These are phyloP conservation scores for Diuraphis noxia DNA, from an alignment of 1,140 invertebrate species.

Conservation along the genomic window DNA sequence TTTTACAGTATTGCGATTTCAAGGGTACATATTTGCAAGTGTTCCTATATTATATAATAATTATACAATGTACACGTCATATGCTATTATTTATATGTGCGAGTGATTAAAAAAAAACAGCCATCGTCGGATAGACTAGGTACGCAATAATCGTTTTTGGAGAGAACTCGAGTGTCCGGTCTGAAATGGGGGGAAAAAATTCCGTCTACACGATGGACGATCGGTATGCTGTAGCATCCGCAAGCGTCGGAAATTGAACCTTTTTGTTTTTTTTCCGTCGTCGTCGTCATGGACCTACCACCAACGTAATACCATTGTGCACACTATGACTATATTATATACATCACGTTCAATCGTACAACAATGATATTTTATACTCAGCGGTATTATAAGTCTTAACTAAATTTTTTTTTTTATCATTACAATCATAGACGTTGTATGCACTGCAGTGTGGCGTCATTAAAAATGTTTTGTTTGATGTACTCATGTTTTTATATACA, in stretches of 20 bases:
- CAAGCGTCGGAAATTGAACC: neutral
- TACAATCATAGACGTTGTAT: too few species aligned
- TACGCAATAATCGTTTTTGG: slow-evolving; percentile 17
- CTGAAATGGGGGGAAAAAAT: neutral
- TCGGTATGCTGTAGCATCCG: neutral
- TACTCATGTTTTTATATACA: too few species aligned
- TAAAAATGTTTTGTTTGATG: too few species aligned
- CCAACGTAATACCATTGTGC: neutral
- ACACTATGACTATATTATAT: too few species aligned
- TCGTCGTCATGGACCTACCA: too few species aligned
- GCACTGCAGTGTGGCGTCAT: too few species aligned
- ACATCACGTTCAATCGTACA: too few species aligned
- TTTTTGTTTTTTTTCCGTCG: neutral
- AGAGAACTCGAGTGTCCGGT: neutral
- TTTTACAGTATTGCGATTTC: neutral
- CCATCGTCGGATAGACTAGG: too few species aligned
- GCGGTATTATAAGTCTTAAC: too few species aligned
- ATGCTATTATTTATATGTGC: neutral
- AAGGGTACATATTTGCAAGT: neutral
- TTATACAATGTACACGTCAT: neutral
- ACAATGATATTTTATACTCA: too few species aligned
- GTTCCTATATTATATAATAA: neutral
- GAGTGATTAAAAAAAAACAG: neutral
- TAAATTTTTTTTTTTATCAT: too few species aligned
- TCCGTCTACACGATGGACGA: neutral